These are phyloP conservation scores for Micropterix aruncella DNA, from an alignment of 2,888 invertebrate species.

Conservation along the genomic window DNA sequence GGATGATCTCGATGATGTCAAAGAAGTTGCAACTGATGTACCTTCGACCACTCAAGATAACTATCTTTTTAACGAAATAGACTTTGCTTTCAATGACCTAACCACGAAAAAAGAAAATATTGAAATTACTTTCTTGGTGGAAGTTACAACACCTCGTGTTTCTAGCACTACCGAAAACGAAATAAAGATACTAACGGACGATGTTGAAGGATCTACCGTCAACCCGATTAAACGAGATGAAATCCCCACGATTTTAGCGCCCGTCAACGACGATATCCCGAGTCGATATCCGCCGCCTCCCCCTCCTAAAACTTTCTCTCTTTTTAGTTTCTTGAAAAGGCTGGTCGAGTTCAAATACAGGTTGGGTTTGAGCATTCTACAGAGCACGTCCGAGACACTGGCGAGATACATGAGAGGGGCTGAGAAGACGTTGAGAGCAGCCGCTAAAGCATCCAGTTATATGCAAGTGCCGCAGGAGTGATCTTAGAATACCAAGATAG, in stretches of 20 bases:
- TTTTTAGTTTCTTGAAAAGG: conserved; percentile 46
- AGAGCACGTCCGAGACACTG: conserved; percentile 51
- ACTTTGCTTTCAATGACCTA: not conserved
- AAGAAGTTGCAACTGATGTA: no score
- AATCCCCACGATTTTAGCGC: not conserved
- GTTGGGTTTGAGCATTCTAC: conserved; percentile 50
- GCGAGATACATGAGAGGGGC: conserved; percentile 49
- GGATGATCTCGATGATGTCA: no score
- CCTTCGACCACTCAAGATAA: no score
- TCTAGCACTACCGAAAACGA: not conserved
- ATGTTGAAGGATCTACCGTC: no score
- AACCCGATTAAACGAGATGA: not conserved
- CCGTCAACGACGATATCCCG: not conserved
- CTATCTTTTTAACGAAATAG: not conserved
- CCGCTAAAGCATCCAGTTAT: conserved; percentile 19
- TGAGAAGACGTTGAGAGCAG: conserved; percentile 25
- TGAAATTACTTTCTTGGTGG: not conserved
- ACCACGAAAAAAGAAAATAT: not conserved
- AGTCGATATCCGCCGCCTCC: not conserved
- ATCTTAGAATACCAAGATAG: no score
- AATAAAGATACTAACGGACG: no score
- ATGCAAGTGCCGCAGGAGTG: not conserved
- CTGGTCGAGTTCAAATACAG: conserved; percentile 54
- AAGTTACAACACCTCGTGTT: not conserved
- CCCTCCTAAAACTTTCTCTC: conserved; percentile 21